Conservation (phyloP, 1,140 invertebrate species). For the Carposina sasakii region DNA sequence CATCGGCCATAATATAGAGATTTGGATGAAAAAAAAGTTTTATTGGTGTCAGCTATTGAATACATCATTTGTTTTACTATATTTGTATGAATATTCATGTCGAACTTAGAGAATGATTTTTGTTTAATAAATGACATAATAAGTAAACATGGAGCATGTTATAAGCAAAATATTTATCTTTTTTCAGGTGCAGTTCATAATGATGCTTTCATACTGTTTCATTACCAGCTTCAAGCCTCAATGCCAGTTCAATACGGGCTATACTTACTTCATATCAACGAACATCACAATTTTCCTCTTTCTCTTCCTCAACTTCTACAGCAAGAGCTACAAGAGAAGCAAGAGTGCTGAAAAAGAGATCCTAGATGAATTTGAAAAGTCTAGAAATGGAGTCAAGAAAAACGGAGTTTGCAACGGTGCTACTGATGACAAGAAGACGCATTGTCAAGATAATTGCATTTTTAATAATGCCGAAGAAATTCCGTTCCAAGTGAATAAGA, state of each 20-base stretch:
- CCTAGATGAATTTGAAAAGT: slow-evolving; percentile 36
- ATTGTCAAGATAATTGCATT: slow-evolving; percentile 24
- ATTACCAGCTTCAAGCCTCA: slow-evolving; percentile 80
- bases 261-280: slow-evolving; percentile 76
- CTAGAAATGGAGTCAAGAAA: slow-evolving; percentile 73
- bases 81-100: no score
- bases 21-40: no score
- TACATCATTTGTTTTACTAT: no score
- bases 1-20: no score
- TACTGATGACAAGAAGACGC: slow-evolving; percentile 20
- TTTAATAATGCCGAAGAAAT: slow-evolving; percentile 39
- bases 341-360: slow-evolving; percentile 32
- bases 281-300: slow-evolving; percentile 85
- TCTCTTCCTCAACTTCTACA: slow-evolving; percentile 92
- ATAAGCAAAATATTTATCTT: not conserved
- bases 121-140: no score
- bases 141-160: no score
- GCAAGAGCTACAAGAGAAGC: slow-evolving; percentile 80
- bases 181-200: slow-evolving; percentile 81
- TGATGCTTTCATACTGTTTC: slow-evolving; percentile 81
- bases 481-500: slow-evolving; percentile 43
- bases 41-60: no score
- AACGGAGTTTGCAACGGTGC: slow-evolving; percentile 26
- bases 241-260: slow-evolving; percentile 82
- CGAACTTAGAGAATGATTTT: no score